Evolutionary conservation across 53 echinoderm and acorn worm genomes (phyloP).

Genomic region (Astropecten irregularis): DNA sequence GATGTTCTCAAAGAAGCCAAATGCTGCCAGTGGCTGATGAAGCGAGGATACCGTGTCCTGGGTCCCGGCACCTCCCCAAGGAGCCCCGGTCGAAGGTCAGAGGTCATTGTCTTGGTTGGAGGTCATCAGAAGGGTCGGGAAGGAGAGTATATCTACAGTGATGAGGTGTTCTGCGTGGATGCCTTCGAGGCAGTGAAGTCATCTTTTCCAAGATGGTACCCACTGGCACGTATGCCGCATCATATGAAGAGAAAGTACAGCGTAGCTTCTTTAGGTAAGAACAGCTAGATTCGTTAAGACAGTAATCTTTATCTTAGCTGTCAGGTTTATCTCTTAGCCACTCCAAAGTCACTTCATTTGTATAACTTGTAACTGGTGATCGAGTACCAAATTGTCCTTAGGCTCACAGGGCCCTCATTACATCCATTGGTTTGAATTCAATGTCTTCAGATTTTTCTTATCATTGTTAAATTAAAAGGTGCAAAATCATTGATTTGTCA

Average conservation of each 20-base stretch:
- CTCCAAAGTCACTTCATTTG: too few relatives aligned
- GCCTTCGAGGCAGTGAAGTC: constrained; percentile 30
- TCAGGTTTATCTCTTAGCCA: too few relatives aligned
- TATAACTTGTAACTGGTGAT: too few relatives aligned
- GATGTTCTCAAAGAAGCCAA: constrained; percentile 74
- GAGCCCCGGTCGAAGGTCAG: constrained; percentile 45
- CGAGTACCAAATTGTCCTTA: too few relatives aligned
- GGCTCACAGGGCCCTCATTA: too few relatives aligned
- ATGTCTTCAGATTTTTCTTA: too few relatives aligned
- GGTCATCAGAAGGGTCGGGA: constrained; percentile 65
- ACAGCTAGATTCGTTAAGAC: background rate
- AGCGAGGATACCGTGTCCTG: constrained; percentile 68
- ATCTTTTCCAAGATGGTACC: constrained; percentile 52
- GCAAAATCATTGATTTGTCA: too few relatives aligned
- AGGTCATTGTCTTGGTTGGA: constrained; percentile 70
- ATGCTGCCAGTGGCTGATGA: constrained; percentile 70
- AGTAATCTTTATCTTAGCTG: too few relatives aligned
- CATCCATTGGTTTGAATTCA: too few relatives aligned
- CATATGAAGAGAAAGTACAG: constrained; percentile 75
- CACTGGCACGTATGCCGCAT: constrained; percentile 70
- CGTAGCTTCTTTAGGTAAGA: constrained; percentile 68
- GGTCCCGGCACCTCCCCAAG: constrained; percentile 66
- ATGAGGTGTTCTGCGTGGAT: constrained; percentile 47
- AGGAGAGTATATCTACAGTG: constrained; percentile 70
- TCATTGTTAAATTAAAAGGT: too few relatives aligned